Conservation (phyloP, 2,113 vertebrate species). For the Neogobius melanostomus region DNA sequence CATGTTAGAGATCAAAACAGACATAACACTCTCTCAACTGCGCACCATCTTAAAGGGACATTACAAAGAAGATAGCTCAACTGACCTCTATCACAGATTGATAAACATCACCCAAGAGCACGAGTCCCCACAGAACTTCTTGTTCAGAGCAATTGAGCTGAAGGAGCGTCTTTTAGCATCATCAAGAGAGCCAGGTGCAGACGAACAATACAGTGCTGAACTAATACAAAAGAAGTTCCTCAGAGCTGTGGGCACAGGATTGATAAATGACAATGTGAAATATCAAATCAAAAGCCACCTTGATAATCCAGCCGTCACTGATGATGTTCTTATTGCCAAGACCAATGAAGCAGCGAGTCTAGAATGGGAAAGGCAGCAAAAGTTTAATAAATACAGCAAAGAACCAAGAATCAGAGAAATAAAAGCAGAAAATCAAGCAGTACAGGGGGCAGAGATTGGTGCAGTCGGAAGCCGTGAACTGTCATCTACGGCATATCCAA, state of each 20-base stretch:
- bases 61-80: conserved; percentile 51
- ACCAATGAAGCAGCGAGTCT: conserved; percentile 23
- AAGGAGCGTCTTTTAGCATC: conserved; percentile 26
- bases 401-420: conserved; percentile 19
- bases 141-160: conserved; percentile 19
- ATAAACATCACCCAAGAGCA: conserved; percentile 22
- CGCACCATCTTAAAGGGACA: conserved; percentile 37
- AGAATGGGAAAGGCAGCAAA: conserved; percentile 40
- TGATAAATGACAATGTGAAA: too few species aligned
- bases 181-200: conserved; percentile 12
- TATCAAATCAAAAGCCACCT: too few species aligned
- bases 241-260: too few species aligned
- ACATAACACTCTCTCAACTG: conserved; percentile 8
- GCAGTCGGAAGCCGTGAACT: conserved; percentile 9
- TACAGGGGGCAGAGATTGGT: background rate
- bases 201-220: conserved; percentile 32
- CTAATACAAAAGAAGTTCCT: conserved; percentile 28
- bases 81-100: conserved; percentile 24
- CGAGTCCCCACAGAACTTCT: conserved; percentile 34
- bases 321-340: too few species aligned
- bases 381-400: conserved; percentile 18
- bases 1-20: conserved; percentile 34
- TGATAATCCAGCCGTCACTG: too few species aligned
- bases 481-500: background rate
- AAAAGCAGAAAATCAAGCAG: conserved; percentile 12